Evolutionary conservation across 2,888 invertebrate species (phyloP), one percentile per base, ranked within the genome.

Genomic region (Anthophora plumipes): DNA sequence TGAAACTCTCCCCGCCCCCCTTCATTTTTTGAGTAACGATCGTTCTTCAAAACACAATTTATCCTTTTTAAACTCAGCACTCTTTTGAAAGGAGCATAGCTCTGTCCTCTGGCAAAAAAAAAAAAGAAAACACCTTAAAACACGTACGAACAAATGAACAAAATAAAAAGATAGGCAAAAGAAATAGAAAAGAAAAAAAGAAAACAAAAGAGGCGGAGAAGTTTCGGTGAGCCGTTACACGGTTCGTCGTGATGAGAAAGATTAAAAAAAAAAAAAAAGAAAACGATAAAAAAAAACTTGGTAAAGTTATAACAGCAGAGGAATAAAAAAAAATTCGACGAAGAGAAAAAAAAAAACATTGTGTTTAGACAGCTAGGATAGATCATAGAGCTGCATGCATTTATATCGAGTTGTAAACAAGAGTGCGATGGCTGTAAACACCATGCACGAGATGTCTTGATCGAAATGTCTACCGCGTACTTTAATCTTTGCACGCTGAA

Each of bases 321-420:
- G 31, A 31, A 31, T 1, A 31, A 31, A 3, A 25, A 41, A 63
- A 25, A 46, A 50, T 78, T 70, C 37, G 80, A 75, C 41, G 75
- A 60, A 66, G 73, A 75, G 63, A 57, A 71, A 66, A 80, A 75
- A 59, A 57, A 71, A 66, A 80, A 31, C 31, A 31, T 73, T 67
- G 68, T 73, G 85, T 85, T 85, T 87, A 88, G 86, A 85, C 83
- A 85, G 82, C 86, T 90, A 88, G 89, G 82, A 82, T 88, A 91
- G 87, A 85, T 81, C 85, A 85, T 91, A 91, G 90, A 85, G 88
- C 88, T 91, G 91, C 88, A 90, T 91, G 90, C 90, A 91, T 90
- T 91, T 88, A 91, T 87, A 85, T 87, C 81, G 80, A 85, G 77
- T 80, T 82, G 80, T 86, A 73, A 82, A 31, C 50, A 77, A 84